Evolutionary conservation across 2,888 invertebrate genomes (phyloP), one percentile per base, ranked within the genome.

Genomic region (Bimastos eiseni): DNA sequence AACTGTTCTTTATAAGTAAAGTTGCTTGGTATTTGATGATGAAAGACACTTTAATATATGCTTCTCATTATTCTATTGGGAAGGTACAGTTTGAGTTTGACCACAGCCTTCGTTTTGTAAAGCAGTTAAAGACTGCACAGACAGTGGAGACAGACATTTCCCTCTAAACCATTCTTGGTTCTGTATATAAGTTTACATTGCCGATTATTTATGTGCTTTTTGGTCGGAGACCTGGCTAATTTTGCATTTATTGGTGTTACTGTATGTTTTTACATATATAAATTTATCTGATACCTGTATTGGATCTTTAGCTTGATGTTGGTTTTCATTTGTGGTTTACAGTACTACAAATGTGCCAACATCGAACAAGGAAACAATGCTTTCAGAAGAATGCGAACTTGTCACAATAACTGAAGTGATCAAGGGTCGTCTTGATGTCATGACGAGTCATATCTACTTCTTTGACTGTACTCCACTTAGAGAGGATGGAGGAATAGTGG

Each of bases 301-400:
- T 88, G 86, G 34, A 41, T 38, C 34, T 41, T 36, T 24, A 21
- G 21, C 13, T 49, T 55, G n/a, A 70, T 91, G 83, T 83, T 55
- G 90, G 89, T 84, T 19, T 91, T 37, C 15, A 37, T 34, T 91
- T 34, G n/a, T 83, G n/a, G 13, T 55, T 24, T 36, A 24, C 24
- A 41, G 41, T 88, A 6, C 44, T 88, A 88, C 90, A 86, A 83
- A 90, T 37, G 83, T 30, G 34, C 30, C 34, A 19, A 55, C 70
- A 21, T 37, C 55, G 34, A 34, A n/a, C 34, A 36, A 84, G n/a
- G 89, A 88, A 33, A 19, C 89, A 90, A 95, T 96, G 34, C 95
- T 96, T 90, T 95, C 96, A 17, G 96, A 96, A 93, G 96, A 96
- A 89, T 96, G 96, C 93, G 96, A 96, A 92, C 95, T 96, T 30